Percentiles rank a stretch among this genome's conserved stretches.
Evolutionary conservation across 2,888 invertebrate genomes (phyloP).

Genomic region (Pinctada fucata): DNA sequence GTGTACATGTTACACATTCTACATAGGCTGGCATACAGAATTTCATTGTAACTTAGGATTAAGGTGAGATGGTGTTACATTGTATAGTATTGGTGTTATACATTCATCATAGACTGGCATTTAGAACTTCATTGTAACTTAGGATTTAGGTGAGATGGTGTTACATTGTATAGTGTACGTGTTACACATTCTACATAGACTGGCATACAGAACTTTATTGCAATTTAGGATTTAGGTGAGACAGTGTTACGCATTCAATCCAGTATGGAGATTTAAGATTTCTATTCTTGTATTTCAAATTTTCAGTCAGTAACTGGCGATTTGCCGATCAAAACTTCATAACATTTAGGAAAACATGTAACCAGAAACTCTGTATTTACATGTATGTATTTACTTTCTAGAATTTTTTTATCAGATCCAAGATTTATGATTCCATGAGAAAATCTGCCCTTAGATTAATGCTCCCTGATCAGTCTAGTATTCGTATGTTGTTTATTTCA

Average conservation of each 20-base stretch:
- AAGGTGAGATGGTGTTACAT: constrained; percentile 62
- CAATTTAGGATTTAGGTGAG: constrained; percentile 75
- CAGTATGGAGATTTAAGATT: too few species aligned
- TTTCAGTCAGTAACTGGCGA: too few species aligned
- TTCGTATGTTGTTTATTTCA: not conserved
- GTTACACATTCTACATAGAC: constrained; percentile 49
- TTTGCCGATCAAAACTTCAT: too few species aligned
- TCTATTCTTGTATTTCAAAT: too few species aligned
- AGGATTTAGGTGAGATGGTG: constrained; percentile 72
- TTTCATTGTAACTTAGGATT: constrained; percentile 76
- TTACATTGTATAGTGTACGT: not conserved
- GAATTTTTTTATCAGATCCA: too few species aligned
- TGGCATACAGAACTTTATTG: constrained; percentile 75
- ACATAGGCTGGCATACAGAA: constrained; percentile 71
- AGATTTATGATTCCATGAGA: too few species aligned
- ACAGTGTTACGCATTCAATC: not conserved
- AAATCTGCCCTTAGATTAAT: too few species aligned
- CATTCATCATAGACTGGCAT: constrained; percentile 65
- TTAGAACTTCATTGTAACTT: constrained; percentile 74
- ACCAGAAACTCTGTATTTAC: too few species aligned
- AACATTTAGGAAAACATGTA: too few species aligned
- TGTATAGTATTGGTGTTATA: constrained; percentile 45
- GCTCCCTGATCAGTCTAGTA: too few species aligned
- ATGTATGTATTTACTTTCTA: too few species aligned
- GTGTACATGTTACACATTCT: constrained; percentile 49